phyloP scores from a whole-genome alignment of 2,113 vertebrate species.

The Monopterus albus region DNA sequence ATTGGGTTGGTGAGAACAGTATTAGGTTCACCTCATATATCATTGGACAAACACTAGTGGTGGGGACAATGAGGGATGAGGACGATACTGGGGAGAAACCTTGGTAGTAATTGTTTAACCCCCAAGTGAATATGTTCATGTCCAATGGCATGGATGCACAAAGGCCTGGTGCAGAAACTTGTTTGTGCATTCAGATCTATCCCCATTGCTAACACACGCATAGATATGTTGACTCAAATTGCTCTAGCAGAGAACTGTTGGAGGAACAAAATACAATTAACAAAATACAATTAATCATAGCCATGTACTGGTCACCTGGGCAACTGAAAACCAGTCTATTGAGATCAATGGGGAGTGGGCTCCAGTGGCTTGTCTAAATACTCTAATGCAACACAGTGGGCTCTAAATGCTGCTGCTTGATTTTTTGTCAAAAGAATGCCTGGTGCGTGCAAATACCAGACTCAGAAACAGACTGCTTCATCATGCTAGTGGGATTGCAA shows the following conservation, averaged over 20 bases:
- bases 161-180: slow-evolving; percentile 2
- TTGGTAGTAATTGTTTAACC: slow-evolving; percentile 76
- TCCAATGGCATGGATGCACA: slow-evolving; percentile 16
- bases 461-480: slow-evolving; percentile 53
- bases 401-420: slow-evolving; percentile 36
- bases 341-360: slow-evolving; percentile 57
- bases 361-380: slow-evolving; percentile 58
- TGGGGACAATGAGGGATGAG: slow-evolving; percentile 60
- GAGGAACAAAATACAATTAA: slow-evolving; percentile 68
- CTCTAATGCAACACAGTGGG: slow-evolving; percentile 54
- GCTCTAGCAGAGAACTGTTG: slow-evolving; percentile 32
- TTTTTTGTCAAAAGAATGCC: slow-evolving; percentile 65
- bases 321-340: slow-evolving; percentile 56
- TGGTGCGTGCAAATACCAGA: slow-evolving; percentile 38
- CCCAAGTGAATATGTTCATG: slow-evolving; percentile 47
- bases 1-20: slow-evolving; percentile 77
- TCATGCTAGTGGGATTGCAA: slow-evolving; percentile 45
- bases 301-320: slow-evolving; percentile 58
- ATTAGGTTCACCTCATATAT: slow-evolving; percentile 78
- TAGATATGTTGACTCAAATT: neutral
- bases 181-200: neutral
- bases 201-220: neutral
- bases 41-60: slow-evolving; percentile 65
- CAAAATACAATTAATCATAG: slow-evolving; percentile 80
- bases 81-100: slow-evolving; percentile 41